Conservation (phyloP, 53 echinoderm and acorn worm species). For the Crossaster papposus region DNA sequence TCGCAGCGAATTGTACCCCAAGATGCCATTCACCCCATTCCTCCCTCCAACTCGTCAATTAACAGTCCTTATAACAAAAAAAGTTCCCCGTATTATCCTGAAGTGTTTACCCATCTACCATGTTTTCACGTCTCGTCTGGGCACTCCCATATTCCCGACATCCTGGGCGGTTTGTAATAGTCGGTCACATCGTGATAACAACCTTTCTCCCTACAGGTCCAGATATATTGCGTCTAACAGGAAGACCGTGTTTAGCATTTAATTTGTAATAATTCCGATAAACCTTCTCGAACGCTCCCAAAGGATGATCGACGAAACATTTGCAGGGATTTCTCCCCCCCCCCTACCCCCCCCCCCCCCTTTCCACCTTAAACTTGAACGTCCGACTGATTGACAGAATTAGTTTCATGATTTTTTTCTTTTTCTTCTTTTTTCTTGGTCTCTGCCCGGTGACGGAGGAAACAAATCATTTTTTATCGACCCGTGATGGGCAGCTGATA, state of each 20-base stretch:
- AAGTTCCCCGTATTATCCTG: neutral
- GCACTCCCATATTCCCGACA: conserved; percentile 30
- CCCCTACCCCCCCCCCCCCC: neutral
- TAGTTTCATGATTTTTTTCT: neutral
- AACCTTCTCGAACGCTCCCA: conserved; percentile 6
- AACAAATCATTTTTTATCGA: conserved; percentile 40
- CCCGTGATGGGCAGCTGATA: conserved; percentile 37
- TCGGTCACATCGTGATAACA: conserved; percentile 29
- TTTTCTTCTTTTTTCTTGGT: neutral
- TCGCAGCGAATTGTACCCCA: neutral
- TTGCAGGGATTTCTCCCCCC: conserved; percentile 16
- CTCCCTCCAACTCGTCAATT: neutral
- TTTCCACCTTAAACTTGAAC: too few species aligned
- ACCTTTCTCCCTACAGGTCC: neutral
- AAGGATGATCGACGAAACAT: conserved; percentile 16
- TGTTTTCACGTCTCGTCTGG: conserved; percentile 32
- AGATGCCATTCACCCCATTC: neutral
- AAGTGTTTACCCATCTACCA: conserved; percentile 14
- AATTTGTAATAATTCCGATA: conserved; percentile 42
- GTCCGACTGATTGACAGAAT: conserved; percentile 35
- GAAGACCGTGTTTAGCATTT: conserved; percentile 40
- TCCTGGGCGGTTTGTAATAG: conserved; percentile 55
- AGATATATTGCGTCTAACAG: conserved; percentile 31
- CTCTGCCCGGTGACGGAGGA: conserved; percentile 15
- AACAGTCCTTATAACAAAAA: conserved; percentile 1